A percentile compares a stretch with the other conserved stretches of the same genome.
Evolutionary conservation across 1,140 invertebrate species (phyloP).

Genomic region (Zaprionus davidi): DNA sequence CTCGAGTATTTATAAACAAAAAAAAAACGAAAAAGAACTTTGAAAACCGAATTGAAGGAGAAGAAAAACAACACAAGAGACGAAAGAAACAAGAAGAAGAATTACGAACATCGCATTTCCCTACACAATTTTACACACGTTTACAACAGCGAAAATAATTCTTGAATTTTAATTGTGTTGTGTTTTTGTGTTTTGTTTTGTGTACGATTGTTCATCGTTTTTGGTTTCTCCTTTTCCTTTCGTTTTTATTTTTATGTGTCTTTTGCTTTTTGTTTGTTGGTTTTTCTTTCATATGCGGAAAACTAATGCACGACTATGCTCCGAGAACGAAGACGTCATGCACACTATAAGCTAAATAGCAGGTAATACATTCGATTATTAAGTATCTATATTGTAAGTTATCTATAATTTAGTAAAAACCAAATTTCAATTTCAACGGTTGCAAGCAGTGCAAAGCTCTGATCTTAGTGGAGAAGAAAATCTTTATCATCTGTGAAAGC

Average conservation of each 20-base stretch:
- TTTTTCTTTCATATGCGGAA: slow-evolving; percentile 83
- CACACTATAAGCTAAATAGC: slow-evolving; percentile 83
- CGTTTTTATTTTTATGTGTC: slow-evolving; percentile 66
- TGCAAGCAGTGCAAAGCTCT: slow-evolving; percentile 37
- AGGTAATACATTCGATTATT: slow-evolving; percentile 64
- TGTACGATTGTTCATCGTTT: slow-evolving; percentile 35
- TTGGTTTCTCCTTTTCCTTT: slow-evolving; percentile 54
- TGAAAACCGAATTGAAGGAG: slow-evolving; percentile 40
- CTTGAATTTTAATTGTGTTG: slow-evolving; percentile 55
- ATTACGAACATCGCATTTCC: slow-evolving; percentile 22
- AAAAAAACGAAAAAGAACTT: slow-evolving; percentile 35
- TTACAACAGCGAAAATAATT: slow-evolving; percentile 69
- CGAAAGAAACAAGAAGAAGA: slow-evolving; percentile 30
- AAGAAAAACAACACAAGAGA: slow-evolving; percentile 28
- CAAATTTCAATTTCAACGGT: neutral
- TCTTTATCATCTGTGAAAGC: slow-evolving; percentile 14
- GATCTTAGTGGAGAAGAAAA: neutral
- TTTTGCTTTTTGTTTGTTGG: slow-evolving; percentile 77
- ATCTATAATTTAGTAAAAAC: neutral
- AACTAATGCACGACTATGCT: slow-evolving; percentile 83
- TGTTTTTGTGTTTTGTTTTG: slow-evolving; percentile 50
- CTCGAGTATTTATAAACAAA: slow-evolving; percentile 66
- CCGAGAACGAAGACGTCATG: slow-evolving; percentile 84
- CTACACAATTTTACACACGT: slow-evolving; percentile 39
- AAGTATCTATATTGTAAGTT: slow-evolving; percentile 16